These are phyloP conservation scores for Zaprionus capensis DNA, from an alignment of 1,140 invertebrate species.

Conservation along the genomic window DNA sequence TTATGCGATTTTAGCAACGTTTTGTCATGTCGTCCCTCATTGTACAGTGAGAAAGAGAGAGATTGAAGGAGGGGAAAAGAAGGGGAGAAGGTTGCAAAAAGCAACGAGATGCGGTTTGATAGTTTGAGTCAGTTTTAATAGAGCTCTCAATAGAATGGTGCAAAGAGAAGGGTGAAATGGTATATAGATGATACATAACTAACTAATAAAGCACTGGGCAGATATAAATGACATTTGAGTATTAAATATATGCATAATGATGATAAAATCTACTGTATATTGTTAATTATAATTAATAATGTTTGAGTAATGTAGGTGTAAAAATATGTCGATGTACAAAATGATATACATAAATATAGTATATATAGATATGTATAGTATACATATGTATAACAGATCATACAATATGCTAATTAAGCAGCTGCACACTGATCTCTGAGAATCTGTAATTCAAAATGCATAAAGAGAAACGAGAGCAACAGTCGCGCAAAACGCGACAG, in stretches of 20 bases:
- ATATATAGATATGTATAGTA: no score
- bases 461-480: no score
- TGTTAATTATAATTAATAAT: no score
- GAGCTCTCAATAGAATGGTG: neutral
- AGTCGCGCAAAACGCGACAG: no score
- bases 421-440: no score
- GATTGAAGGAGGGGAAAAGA: neutral
- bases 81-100: neutral
- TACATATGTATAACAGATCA: no score
- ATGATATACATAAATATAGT: no score
- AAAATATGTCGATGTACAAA: no score
- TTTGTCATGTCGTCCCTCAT: constrained; percentile 41
- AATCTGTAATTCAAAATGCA: no score
- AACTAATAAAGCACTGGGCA: neutral
- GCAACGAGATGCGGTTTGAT: neutral
- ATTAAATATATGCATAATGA: neutral
- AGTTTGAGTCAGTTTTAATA: neutral
- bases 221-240: neutral
- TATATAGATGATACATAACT: neutral
- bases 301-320: no score
- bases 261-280: no score
- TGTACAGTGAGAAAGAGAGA: neutral
- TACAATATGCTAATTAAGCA: no score
- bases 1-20: constrained; percentile 52
- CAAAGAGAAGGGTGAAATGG: neutral